Percentiles rank a stretch among this genome's conserved stretches.
These are phyloP conservation scores for Lacerta viridis DNA, from an alignment of 2,797 vertebrate species.

Conservation along the genomic window DNA sequence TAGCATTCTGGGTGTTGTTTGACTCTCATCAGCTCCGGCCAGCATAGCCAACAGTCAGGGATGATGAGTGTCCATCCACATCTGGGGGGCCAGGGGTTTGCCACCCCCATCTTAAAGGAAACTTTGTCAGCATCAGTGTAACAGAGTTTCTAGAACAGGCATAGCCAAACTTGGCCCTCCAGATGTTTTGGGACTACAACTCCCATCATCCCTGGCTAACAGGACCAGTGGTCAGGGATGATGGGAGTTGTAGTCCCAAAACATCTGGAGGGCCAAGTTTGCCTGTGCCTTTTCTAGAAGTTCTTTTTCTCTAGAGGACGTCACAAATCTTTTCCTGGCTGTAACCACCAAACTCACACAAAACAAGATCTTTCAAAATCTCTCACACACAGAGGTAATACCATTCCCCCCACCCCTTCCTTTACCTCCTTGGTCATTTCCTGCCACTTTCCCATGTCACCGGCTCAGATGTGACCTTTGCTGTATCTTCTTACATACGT, in stretches of 20 bases:
- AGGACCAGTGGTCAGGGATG: too few species aligned
- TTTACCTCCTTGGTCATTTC: conserved; percentile 75
- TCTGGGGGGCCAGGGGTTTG: background rate
- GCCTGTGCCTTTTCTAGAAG: too few species aligned
- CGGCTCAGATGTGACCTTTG: background rate
- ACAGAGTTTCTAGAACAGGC: background rate
- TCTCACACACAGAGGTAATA: too few species aligned
- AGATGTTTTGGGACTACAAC: too few species aligned
- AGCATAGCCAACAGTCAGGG: background rate
- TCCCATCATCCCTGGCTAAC: too few species aligned
- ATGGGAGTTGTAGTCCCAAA: too few species aligned
- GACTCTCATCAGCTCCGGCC: too few species aligned
- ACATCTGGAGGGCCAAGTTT: too few species aligned
- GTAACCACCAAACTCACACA: background rate
- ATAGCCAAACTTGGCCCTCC: too few species aligned
- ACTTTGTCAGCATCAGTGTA: background rate
- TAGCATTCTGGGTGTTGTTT: background rate
- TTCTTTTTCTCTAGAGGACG: background rate
- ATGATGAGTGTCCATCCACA: background rate
- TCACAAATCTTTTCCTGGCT: background rate
- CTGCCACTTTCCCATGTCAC: conserved; percentile 71
- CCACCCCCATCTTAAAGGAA: background rate
- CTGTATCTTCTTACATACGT: background rate
- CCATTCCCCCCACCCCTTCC: background rate
- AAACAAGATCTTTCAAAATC: background rate